These are phyloP conservation scores for Drosophila buzzatii DNA, from an alignment of 2,888 invertebrate genomes.

Conservation along the genomic window DNA sequence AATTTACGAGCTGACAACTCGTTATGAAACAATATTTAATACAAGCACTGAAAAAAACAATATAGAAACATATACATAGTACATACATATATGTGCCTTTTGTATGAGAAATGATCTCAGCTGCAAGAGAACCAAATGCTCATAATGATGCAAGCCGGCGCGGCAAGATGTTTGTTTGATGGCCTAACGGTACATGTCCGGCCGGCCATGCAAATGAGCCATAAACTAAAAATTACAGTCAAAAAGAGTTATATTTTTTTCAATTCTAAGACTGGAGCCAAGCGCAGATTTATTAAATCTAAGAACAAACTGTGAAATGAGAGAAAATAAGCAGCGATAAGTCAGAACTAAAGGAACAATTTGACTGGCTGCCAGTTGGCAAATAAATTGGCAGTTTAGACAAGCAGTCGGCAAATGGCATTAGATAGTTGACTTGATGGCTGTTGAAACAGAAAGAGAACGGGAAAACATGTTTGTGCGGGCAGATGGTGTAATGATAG, in stretches of 20 bases:
- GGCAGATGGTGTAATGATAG: constrained; percentile 47
- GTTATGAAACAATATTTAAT: constrained; percentile 66
- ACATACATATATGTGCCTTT: not conserved
- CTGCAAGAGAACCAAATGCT: constrained; percentile 31
- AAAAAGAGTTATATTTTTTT: constrained; percentile 26
- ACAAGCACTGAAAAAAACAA: constrained; percentile 33
- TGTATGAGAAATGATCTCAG: constrained; percentile 54
- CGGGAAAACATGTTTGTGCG: constrained; percentile 23
- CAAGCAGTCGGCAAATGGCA: constrained; percentile 15
- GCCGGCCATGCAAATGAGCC: constrained; percentile 74
- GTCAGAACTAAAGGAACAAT: constrained; percentile 18
- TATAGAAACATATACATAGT: constrained; percentile 1
- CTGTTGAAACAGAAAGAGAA: constrained; percentile 28
- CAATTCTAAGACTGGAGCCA: constrained; percentile 5
- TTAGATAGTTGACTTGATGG: constrained; percentile 39
- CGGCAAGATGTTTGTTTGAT: constrained; percentile 36
- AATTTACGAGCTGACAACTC: constrained; percentile 72
- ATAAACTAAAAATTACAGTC: constrained; percentile 51
- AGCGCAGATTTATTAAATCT: constrained; percentile 64
- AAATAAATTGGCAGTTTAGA: constrained; percentile 48
- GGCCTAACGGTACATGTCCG: constrained; percentile 62
- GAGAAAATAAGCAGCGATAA: constrained; percentile 19
- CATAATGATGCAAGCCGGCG: constrained; percentile 49
- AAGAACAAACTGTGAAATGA: constrained; percentile 69
- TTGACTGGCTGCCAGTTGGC: constrained; percentile 15